phyloP scores from a whole-genome alignment of 2,113 vertebrate species.

The Bos indicus region DNA sequence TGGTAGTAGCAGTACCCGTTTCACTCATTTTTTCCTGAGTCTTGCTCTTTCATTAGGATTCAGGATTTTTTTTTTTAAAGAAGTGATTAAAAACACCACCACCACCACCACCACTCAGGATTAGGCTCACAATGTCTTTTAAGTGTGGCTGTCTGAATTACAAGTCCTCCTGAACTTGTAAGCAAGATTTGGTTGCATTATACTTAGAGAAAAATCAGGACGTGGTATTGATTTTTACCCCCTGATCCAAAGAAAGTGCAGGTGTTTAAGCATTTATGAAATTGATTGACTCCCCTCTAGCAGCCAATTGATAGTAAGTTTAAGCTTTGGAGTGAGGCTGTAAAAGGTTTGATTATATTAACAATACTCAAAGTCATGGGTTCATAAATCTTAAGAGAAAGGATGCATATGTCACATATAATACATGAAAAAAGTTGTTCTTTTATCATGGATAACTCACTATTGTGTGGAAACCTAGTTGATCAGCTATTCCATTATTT shows the following conservation, averaged over 20 bases:
- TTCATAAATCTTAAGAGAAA: constrained; percentile 87
- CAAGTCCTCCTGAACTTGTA: constrained; percentile 31
- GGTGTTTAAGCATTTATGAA: constrained; percentile 82
- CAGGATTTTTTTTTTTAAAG: background rate
- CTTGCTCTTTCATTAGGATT: background rate
- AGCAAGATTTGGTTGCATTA: constrained; percentile 51
- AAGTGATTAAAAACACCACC: background rate
- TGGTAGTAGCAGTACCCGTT: background rate
- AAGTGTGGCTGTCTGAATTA: background rate
- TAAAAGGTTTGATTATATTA: constrained; percentile 82
- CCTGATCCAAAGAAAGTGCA: constrained; percentile 74
- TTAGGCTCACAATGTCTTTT: background rate
- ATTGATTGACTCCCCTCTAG: constrained; percentile 76
- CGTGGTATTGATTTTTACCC: constrained; percentile 64
- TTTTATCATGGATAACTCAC: constrained; percentile 85
- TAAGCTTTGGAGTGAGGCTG: constrained; percentile 76
- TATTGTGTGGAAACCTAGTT: constrained; percentile 82
- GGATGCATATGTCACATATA: constrained; percentile 80
- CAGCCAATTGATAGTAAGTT: constrained; percentile 80
- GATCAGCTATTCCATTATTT: constrained; percentile 87
- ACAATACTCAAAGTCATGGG: constrained; percentile 80
- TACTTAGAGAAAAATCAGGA: constrained; percentile 59
- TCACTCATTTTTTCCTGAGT: background rate
- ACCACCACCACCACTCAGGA: background rate
- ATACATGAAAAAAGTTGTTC: constrained; percentile 81